Evolutionary conservation across 2,888 invertebrate genomes (phyloP).

Genomic region (Erebia palarica): DNA sequence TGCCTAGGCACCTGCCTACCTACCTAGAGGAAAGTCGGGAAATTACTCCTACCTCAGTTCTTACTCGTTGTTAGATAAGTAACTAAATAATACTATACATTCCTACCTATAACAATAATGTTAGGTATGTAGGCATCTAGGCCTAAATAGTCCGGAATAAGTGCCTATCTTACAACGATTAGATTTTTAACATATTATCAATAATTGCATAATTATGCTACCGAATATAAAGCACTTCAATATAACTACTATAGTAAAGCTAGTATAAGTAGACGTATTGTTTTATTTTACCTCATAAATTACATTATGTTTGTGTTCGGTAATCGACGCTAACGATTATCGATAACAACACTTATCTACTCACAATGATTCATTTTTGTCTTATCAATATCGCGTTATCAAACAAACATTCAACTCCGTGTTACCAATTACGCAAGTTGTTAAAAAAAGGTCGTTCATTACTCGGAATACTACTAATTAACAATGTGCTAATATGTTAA

Average conservation of each 20-base stretch:
- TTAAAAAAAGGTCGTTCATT: background rate
- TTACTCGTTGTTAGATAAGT: too few relatives aligned
- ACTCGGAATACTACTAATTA: background rate
- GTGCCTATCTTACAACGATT: too few relatives aligned
- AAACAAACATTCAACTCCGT: background rate
- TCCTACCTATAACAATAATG: too few relatives aligned
- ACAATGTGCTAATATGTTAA: background rate
- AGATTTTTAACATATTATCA: background rate
- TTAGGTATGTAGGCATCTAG: too few relatives aligned
- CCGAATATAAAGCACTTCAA: background rate
- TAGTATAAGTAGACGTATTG: conserved; percentile 5
- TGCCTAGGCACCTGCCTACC: too few relatives aligned
- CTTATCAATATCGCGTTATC: conserved; percentile 22
- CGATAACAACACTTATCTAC: background rate
- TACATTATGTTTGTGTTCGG: conserved; percentile 22
- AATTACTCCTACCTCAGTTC: too few relatives aligned
- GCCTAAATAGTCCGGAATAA: too few relatives aligned
- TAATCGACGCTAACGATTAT: conserved; percentile 23
- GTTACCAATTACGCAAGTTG: conserved; percentile 12
- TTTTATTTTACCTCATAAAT: conserved; percentile 24
- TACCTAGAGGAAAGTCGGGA: too few relatives aligned
- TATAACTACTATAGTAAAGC: background rate
- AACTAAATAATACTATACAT: too few relatives aligned
- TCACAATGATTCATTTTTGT: conserved; percentile 13
- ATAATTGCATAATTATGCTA: background rate